phyloP scores from a whole-genome alignment of 1,140 invertebrate genomes.

The Polypedilum vanderplanki region DNA sequence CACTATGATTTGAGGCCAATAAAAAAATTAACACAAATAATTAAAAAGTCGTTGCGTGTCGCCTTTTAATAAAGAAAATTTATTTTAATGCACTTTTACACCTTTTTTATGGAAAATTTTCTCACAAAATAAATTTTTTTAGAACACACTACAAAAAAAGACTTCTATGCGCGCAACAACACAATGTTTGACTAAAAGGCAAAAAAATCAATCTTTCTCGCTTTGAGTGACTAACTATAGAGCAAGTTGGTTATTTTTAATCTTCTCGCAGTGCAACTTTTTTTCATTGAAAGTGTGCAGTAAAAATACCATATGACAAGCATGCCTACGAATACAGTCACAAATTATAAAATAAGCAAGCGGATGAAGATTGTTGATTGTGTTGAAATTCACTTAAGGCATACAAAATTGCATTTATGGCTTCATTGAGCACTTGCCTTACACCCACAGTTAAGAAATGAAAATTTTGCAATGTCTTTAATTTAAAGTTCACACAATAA shows the following conservation, averaged over 20 bases:
- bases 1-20: background rate
- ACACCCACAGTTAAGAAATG: no score
- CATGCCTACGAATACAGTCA: background rate
- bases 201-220: conserved; percentile 4
- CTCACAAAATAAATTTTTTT: background rate
- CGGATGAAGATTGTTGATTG: conserved; percentile 8
- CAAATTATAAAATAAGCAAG: background rate
- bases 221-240: background rate
- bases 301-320: background rate
- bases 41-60: background rate
- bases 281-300: conserved; percentile 4
- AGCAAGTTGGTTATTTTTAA: conserved; percentile 2
- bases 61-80: background rate
- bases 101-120: background rate
- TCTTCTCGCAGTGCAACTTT: conserved; percentile 11
- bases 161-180: background rate
- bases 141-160: background rate
- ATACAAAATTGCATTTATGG: background rate
- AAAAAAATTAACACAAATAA: background rate
- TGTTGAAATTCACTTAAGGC: background rate
- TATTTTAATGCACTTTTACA: background rate
- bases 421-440: background rate
- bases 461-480: background rate
- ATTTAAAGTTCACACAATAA: background rate
- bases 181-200: background rate